These are phyloP conservation scores for Andrena fulva DNA, from an alignment of 2,888 invertebrate genomes.

Conservation along the genomic window DNA sequence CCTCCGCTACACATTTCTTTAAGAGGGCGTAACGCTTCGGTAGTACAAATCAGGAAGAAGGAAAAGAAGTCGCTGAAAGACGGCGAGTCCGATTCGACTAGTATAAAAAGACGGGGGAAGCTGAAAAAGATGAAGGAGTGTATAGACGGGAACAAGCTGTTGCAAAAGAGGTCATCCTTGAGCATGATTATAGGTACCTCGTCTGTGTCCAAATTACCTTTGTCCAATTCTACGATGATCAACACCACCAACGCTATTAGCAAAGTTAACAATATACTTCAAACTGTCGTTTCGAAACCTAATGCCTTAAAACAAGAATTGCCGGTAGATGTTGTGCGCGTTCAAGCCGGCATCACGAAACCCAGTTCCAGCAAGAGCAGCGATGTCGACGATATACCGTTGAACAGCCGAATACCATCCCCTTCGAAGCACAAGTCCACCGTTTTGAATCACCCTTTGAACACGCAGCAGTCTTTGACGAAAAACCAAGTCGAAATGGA, in stretches of 20 bases:
- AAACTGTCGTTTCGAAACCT: conserved; percentile 79
- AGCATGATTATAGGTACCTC: conserved; percentile 81
- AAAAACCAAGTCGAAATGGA: conserved; percentile 81
- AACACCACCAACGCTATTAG: conserved; percentile 79
- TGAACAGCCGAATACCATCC: conserved; percentile 84
- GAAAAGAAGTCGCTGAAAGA: conserved; percentile 87
- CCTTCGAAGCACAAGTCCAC: conserved; percentile 81
- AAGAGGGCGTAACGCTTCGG: conserved; percentile 92
- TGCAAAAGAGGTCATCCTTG: conserved; percentile 82
- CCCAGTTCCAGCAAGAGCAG: conserved; percentile 79
- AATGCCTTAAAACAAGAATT: conserved; percentile 82
- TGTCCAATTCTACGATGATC: conserved; percentile 79
- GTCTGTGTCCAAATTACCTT: conserved; percentile 80
- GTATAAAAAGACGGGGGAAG: conserved; percentile 84
- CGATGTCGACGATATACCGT: conserved; percentile 83
- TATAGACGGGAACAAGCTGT: conserved; percentile 80
- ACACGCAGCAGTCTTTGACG: conserved; percentile 75
- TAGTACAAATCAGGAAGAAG: conserved; percentile 92
- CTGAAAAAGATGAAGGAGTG: conserved; percentile 86
- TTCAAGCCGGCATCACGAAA: conserved; percentile 73
- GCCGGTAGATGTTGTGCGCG: conserved; percentile 71
- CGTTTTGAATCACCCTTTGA: conserved; percentile 77
- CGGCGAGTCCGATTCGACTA: conserved; percentile 82
- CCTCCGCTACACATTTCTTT: conserved; percentile 95
- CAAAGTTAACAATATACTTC: conserved; percentile 81